phyloP scores from a whole-genome alignment of 1,140 invertebrate genomes.

The Galendromus occidentalis region DNA sequence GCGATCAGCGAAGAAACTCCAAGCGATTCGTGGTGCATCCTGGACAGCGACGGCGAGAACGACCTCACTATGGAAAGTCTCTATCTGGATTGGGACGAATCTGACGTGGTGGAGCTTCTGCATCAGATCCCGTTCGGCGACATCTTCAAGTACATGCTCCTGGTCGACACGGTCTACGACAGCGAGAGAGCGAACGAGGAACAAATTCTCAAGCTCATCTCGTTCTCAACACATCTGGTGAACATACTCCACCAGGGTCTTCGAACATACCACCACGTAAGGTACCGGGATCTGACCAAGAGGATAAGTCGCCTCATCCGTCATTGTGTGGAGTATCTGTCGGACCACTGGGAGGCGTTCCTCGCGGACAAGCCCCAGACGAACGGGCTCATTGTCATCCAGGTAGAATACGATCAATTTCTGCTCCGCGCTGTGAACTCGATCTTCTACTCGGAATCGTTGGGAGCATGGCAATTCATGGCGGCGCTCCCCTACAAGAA shows the following conservation, averaged over 20 bases:
- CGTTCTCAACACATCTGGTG: slow-evolving; percentile 10
- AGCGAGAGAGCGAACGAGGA: neutral
- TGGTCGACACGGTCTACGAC: neutral
- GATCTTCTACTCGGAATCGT: slow-evolving; percentile 44
- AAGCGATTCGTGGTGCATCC: slow-evolving; percentile 1
- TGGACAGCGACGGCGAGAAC: neutral
- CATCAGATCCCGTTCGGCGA: neutral
- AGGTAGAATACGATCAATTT: slow-evolving; percentile 51
- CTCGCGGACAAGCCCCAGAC: slow-evolving; percentile 19
- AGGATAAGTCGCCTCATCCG: slow-evolving; percentile 31
- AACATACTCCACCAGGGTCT: neutral
- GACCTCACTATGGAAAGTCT: neutral
- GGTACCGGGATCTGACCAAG: slow-evolving; percentile 29
- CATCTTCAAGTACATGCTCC: neutral
- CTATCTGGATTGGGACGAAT: neutral
- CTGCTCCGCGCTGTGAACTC: slow-evolving; percentile 45
- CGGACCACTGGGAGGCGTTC: slow-evolving; percentile 46
- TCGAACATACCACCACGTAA: slow-evolving; percentile 15
- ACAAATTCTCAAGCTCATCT: slow-evolving; percentile 25
- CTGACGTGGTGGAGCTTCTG: neutral
- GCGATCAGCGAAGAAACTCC: neutral
- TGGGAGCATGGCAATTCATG: slow-evolving; percentile 62
- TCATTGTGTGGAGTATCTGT: slow-evolving; percentile 50
- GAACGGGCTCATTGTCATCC: slow-evolving; percentile 37
- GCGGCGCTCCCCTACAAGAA: slow-evolving; percentile 49